Evolutionary conservation across 2,797 vertebrate genomes (phyloP), one percentile per base, ranked within the genome.

Genomic region (Atherinosoma microstoma): DNA sequence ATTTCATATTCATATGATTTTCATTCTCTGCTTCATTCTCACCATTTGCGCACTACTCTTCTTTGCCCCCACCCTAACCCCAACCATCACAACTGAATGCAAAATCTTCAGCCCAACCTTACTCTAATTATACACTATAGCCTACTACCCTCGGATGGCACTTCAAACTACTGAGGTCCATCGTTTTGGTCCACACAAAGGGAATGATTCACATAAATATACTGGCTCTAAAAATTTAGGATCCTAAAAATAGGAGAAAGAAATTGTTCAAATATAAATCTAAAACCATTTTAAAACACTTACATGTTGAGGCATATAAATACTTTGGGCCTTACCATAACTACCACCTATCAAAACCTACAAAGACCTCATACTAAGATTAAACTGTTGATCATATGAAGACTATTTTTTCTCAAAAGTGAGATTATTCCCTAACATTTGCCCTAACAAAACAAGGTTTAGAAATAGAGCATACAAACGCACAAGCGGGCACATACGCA

Each of bases 401-500:
- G 34, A 47, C 20, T 47, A 45, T 45, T 16, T 45, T 12, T 45
- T 16, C 15, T 45, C 42, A 45, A 45, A 45, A 3, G 1, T 64
- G 30, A 64, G 6, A 0, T 22, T 3, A 15, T 3, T 54, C 4
- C 42, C 30, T 59, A 9, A 27, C 20, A 45, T 16, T 22, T 24
- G 16, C 35, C n/a, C n/a, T 53, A 18, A 56, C 3, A 58, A 42
- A n/a, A 47, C 29, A 6, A 36, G 49, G 18, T 20, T 34, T 20
- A 20, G 29, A 34, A 58, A 4, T 20, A 51, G 10, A 47, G 8
- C 45, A n/a, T 16, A 45, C 42, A 45, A 13, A 32, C 6, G 6
- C 63, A 75, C 49, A 51, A 32, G 30, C 6, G 30, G 3, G 30
- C 45, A 75, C 32, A 45, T 29, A 70, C 22, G 35, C 34, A 35